Base-by-base conservation (phyloP, 2,113 vertebrate genomes). In the Entosphenus tridentatus region DNA sequence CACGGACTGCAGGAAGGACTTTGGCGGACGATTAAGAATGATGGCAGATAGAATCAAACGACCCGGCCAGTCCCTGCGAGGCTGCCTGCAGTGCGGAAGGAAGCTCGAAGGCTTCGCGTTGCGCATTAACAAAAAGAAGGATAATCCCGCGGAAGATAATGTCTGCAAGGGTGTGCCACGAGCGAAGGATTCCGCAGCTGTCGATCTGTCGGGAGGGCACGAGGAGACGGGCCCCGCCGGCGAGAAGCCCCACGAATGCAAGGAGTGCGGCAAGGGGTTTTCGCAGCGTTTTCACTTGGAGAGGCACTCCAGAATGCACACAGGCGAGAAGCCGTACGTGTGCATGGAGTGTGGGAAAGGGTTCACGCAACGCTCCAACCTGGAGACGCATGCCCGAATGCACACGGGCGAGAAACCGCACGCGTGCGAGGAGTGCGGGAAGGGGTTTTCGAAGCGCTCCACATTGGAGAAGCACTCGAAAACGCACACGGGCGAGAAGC, bases 341-440 rank as follows among this genome's bases (percentile, higher is more conserved):
- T 83, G 82, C 72, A 70, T 10, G 2, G 80, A 77, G 71, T 84
- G 83, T 79, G 79, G 73, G 56, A 78, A 76, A 72, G 2, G 2
- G 68, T 82, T 81, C 10, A 11, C 9, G 54, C 68, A 69, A 9
- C 56, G 39, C 12, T 7, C 71, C 12, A 68, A 70, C 6, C 68
- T 81, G 13, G 76, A 72, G 56, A 77, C 72, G 57, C 83, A 84
- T 72, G 70, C 77, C 57, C 67, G 10, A 3, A 67, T 10, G 72
- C 82, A 84, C 73, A 71, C 59, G 62, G 79, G 79, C 68, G 80
- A 80, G 70, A 79, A 68, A 74, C 81, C 81, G 3, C 83, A 78
- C 71, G 70, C 55, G 57, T 84, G 83, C 72, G 72, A 77, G 69
- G 75, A 81, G 57, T 84, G 83, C 76, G 76, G 78, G 12, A 79